Evolutionary conservation across 2,797 vertebrate species (phyloP).

Genomic region (Chlorospingus semifuscus): DNA sequence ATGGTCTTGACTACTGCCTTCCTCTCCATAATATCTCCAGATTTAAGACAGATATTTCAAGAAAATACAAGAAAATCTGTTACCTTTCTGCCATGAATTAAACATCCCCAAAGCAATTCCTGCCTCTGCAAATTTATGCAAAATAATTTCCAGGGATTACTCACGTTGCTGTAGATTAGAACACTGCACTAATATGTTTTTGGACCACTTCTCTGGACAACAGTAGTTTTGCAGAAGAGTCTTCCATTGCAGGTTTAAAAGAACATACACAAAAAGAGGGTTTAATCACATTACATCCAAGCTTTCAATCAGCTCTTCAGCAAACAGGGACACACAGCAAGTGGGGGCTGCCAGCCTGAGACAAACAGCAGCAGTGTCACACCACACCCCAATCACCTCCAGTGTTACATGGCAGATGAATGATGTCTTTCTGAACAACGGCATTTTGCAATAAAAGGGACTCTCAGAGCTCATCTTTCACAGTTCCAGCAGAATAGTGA

Average conservation of each 20-base stretch:
- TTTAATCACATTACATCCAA: not conserved
- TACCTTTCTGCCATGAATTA: not conserved
- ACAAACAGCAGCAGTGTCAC: not conserved
- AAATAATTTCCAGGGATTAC: not conserved
- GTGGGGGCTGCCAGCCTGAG: not conserved
- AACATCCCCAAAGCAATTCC: not conserved
- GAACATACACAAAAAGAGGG: not conserved
- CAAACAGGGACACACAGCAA: not conserved
- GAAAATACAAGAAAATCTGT: not conserved
- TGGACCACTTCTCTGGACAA: not conserved
- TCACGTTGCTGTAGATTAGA: not conserved
- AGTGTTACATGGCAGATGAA: rapidly evolving
- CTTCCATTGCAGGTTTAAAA: not conserved
- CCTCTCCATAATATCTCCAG: not conserved
- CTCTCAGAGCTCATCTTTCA: not conserved
- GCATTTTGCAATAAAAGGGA: not conserved
- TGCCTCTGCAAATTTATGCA: not conserved
- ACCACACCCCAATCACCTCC: not conserved
- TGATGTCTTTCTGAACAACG: not conserved
- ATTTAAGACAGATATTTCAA: not conserved
- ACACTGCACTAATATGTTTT: not conserved
- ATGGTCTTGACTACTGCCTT: not conserved
- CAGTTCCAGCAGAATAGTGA: not conserved
- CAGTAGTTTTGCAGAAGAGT: not conserved
- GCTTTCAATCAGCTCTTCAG: not conserved